Conservation (phyloP, 2,113 vertebrate genomes). For the Eulemur rufifrons region DNA sequence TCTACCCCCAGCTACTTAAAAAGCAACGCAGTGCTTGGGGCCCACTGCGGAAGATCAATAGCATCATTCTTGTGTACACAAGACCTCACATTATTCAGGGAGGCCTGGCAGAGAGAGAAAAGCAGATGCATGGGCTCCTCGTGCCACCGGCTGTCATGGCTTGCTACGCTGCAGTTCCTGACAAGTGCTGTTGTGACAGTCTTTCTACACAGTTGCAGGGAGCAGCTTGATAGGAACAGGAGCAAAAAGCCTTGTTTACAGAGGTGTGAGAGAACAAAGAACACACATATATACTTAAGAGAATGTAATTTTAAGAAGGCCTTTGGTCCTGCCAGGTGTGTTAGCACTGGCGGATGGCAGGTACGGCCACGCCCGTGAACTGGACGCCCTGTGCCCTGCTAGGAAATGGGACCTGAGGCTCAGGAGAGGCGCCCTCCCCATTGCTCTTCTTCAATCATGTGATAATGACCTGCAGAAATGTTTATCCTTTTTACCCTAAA, state of each 20-base stretch:
- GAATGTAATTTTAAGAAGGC: not conserved
- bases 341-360: not conserved
- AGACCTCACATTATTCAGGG: constrained; percentile 54
- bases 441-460: not conserved
- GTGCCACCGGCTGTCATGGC: constrained; percentile 59
- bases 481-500: not conserved
- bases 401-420: not conserved
- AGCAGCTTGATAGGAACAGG: not conserved
- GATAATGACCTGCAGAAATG: not conserved
- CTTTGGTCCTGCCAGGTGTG: not conserved
- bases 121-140: constrained; percentile 36
- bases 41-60: constrained; percentile 32
- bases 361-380: not conserved
- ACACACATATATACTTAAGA: not conserved
- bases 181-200: constrained; percentile 44
- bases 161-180: not conserved
- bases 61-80: constrained; percentile 33
- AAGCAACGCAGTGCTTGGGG: not conserved
- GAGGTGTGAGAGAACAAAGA: constrained; percentile 21
- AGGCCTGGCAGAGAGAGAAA: constrained; percentile 54
- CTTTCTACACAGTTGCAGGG: not conserved
- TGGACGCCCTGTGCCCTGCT: rapidly evolving
- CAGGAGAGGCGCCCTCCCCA: not conserved
- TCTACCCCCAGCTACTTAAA: constrained; percentile 5
- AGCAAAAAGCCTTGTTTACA: not conserved